These are phyloP conservation scores for Octodonta nipae DNA, from an alignment of 2,888 invertebrate genomes.

Conservation along the genomic window DNA sequence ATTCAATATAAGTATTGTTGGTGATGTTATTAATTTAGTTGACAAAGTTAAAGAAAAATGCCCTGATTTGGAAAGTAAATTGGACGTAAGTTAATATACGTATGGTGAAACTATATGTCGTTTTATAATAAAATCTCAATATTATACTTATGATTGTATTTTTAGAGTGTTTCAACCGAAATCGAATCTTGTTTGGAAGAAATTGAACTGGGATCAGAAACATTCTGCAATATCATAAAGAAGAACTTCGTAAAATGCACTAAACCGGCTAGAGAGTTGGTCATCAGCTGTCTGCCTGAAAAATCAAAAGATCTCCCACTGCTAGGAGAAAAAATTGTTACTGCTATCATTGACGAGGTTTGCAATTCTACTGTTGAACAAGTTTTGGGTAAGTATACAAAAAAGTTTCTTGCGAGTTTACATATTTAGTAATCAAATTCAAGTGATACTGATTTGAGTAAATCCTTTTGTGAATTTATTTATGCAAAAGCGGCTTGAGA, in stretches of 20 bases:
- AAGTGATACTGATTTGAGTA: too few relatives aligned
- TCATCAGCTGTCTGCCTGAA: constrained; percentile 11
- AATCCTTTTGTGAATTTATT: too few relatives aligned
- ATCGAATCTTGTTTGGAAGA: constrained; percentile 10
- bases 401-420: too few relatives aligned
- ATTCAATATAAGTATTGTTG: constrained; percentile 10
- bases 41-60: constrained; percentile 10
- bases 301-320: constrained; percentile 11
- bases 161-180: too few relatives aligned
- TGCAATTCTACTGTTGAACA: constrained; percentile 15
- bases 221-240: constrained; percentile 12
- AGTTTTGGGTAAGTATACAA: constrained; percentile 14
- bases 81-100: constrained; percentile 11
- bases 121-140: too few relatives aligned
- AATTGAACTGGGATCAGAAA: constrained; percentile 12
- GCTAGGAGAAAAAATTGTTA: constrained; percentile 7
- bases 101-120: too few relatives aligned
- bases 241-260: constrained; percentile 11
- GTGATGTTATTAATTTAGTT: constrained; percentile 6
- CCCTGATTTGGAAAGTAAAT: constrained; percentile 10
- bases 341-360: constrained; percentile 10
- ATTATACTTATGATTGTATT: too few relatives aligned
- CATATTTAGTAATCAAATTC: too few relatives aligned
- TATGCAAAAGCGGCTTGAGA: too few relatives aligned
- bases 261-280: constrained; percentile 10